phyloP scores from a whole-genome alignment of 2,888 invertebrate species.

The Heterodera filipjevi region DNA sequence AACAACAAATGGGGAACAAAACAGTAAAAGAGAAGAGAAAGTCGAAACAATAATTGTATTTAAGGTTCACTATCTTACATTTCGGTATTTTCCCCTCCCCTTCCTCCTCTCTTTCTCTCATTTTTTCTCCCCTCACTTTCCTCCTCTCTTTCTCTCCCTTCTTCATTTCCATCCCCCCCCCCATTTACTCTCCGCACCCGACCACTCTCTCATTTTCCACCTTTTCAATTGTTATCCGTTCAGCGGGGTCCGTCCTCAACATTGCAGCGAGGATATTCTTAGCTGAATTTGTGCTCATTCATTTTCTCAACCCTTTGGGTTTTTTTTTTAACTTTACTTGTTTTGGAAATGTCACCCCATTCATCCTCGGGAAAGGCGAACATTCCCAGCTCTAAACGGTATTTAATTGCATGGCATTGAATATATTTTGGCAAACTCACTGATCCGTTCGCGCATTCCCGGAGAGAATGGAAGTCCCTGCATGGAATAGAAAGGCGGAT shows the following conservation, averaged over 20 bases:
- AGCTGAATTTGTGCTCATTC: too few species aligned
- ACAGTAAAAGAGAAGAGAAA: too few species aligned
- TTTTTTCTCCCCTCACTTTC: too few species aligned
- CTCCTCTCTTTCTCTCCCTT: too few species aligned
- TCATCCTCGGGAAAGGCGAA: conserved; percentile 95
- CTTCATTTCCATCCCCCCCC: conserved; percentile 11
- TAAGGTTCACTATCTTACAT: background rate
- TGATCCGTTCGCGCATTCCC: conserved; percentile 88
- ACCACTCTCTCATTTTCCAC: conserved; percentile 53
- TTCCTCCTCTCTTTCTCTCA: too few species aligned
- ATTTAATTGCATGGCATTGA: background rate
- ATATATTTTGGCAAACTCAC: background rate
- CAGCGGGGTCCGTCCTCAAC: conserved; percentile 57
- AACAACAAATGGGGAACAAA: background rate
- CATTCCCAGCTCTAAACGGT: conserved; percentile 77
- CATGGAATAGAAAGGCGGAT: conserved; percentile 97
- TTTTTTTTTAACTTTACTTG: conserved; percentile 72
- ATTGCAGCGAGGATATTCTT: conserved; percentile 57
- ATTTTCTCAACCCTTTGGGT: too few species aligned
- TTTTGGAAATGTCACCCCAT: conserved; percentile 88
- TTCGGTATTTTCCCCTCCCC: too few species aligned
- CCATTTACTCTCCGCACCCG: background rate
- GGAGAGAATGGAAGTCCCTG: conserved; percentile 95
- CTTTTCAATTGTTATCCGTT: conserved; percentile 58
- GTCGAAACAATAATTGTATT: too few species aligned